Conservation (phyloP, 2,113 vertebrate species). For the Oenanthe melanoleuca region DNA sequence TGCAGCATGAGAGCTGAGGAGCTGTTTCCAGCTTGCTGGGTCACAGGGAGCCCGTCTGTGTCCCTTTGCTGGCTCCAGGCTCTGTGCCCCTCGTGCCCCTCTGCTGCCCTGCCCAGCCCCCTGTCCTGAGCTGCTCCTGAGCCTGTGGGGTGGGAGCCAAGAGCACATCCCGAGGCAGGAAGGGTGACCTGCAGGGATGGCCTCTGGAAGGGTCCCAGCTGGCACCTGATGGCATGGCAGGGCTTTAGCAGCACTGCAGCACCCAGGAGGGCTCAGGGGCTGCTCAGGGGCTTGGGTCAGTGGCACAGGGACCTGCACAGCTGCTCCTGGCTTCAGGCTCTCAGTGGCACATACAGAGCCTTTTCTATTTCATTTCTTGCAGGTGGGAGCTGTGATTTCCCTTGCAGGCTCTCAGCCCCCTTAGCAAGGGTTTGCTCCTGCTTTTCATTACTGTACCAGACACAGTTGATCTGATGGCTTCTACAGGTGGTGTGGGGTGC, state of each 20-base stretch:
- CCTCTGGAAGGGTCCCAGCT: neutral
- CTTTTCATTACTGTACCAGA: constrained; percentile 11
- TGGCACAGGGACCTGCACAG: neutral
- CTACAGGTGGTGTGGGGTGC: constrained; percentile 42
- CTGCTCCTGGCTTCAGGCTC: neutral
- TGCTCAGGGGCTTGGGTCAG: neutral
- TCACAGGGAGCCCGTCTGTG: neutral
- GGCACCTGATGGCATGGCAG: neutral
- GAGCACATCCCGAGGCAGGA: neutral
- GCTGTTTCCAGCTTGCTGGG: neutral
- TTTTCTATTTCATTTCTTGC: constrained; percentile 15
- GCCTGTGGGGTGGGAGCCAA: neutral
- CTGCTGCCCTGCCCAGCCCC: neutral
- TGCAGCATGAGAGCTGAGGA: neutral
- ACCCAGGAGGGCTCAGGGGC: fast-evolving
- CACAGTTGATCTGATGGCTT: constrained; percentile 41
- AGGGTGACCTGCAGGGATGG: neutral
- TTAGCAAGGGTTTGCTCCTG: neutral
- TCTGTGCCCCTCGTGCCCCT: neutral
- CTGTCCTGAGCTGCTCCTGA: neutral
- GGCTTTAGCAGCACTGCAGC: neutral
- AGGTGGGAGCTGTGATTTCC: constrained; percentile 43
- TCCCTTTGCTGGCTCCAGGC: neutral
- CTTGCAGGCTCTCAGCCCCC: neutral
- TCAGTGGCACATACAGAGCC: neutral